These are phyloP conservation scores for Sebastiscus albofasciatus DNA, from an alignment of 2,797 vertebrate genomes.

Conservation along the genomic window DNA sequence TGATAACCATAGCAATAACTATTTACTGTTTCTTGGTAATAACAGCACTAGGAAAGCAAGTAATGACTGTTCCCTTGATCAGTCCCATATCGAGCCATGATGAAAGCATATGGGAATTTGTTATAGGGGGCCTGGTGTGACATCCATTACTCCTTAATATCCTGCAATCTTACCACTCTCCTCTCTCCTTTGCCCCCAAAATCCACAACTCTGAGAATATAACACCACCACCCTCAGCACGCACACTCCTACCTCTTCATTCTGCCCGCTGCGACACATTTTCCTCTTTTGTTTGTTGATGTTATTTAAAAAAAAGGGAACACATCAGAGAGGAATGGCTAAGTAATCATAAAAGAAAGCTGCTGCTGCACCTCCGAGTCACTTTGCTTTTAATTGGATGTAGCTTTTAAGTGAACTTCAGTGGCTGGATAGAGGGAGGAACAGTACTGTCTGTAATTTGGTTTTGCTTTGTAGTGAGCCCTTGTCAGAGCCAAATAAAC, in stretches of 20 bases:
- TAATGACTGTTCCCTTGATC: constrained; percentile 82
- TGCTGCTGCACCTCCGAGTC: constrained; percentile 59
- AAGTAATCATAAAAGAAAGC: constrained; percentile 69
- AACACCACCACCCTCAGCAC: constrained; percentile 49
- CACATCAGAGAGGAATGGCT: constrained; percentile 56
- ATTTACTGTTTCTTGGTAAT: constrained; percentile 74
- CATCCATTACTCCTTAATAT: constrained; percentile 79
- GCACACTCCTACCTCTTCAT: constrained; percentile 45
- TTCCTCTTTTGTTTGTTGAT: constrained; percentile 66
- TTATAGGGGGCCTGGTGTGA: constrained; percentile 70
- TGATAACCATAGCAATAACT: constrained; percentile 76
- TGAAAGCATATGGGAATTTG: constrained; percentile 80
- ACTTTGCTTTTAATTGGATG: constrained; percentile 75
- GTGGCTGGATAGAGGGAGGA: constrained; percentile 44
- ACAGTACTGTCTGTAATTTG: constrained; percentile 67
- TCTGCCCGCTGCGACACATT: constrained; percentile 56
- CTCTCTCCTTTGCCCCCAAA: constrained; percentile 57
- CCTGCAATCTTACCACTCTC: constrained; percentile 65
- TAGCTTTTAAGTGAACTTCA: constrained; percentile 69
- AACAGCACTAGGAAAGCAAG: constrained; percentile 69
- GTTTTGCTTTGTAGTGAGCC: constrained; percentile 77
- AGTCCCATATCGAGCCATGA: constrained; percentile 73
- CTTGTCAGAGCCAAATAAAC: constrained; percentile 74
- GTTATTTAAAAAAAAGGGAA: constrained; percentile 51
- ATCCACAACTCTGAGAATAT: constrained; percentile 49